Evolutionary conservation across 2,888 invertebrate genomes (phyloP), one percentile per base, ranked within the genome.

Genomic region (Morinoia aosen): DNA sequence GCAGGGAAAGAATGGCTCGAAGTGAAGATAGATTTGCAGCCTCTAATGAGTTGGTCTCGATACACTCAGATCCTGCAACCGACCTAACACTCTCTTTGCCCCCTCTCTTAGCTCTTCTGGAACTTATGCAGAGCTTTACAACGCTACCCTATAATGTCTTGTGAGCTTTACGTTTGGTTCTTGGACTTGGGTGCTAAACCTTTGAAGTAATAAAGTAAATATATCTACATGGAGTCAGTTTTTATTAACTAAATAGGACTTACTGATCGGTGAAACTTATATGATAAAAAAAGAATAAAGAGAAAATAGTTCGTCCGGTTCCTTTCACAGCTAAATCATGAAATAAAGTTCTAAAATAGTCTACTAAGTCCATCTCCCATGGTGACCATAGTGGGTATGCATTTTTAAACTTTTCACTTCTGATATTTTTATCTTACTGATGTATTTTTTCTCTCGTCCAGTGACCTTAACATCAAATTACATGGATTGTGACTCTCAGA

Each of bases 11-110:
- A 93, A 93, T 25, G 57, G 93, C 93, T 57, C 93, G 93, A 93
- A 40, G 93, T 93, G 93, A 93, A 93, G 93, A 93, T 93, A 93
- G 93, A 93, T 93, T 93, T 93, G 93, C 93, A 57, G 93, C 93
- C 93, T 57, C 93, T 93, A 93, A 93, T 93, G 93, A 93, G 93
- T 93, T 93, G 93, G 93, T 93, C 58, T 93, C 93, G 93, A 93
- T 93, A 93, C 93, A 93, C 93, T 93, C 93, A 57, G 93, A 48
- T 58, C 91, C 93, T 57, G 57, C 11, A 11, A 48, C 93, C 58
- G 57, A 93, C n/a, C 57, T 56, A 33, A 39, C 11, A 19, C 93
- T 57, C 93, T 93, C 93, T 57, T 57, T n/a, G 56, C 58, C 93
- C 0, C 58, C 48, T 40, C 76, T 33, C 25, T 33, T 10, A 76